Evolutionary conservation across 2,113 vertebrate genomes (phyloP), one percentile per base, ranked within the genome.

Genomic region (Gopherus flavomarginatus): DNA sequence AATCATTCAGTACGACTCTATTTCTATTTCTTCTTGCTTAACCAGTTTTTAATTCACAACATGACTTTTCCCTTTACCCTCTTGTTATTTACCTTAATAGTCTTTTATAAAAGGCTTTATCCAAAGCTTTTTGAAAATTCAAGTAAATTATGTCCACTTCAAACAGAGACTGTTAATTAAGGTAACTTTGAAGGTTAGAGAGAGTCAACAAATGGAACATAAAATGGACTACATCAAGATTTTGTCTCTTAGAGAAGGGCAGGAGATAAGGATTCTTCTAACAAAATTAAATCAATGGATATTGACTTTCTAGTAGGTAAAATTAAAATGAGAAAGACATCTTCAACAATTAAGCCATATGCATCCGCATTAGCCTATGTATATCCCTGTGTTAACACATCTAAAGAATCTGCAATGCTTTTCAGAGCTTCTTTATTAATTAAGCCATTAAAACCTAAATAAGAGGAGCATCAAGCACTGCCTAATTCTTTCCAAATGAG

Each of bases 121-220:
- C 56, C 87, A 85, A 91, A 90, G 44, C 11, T 88, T 88, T 97
- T 72, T 93, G 87, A 95, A 94, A 77, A 78, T 52, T 90, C 72
- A 87, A 86, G 31, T 81, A 75, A 95, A 91, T 91, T 88, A 77
- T n/a, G 38, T 84, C 62, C 42, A 86, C 77, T 96, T 96, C 89
- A 85, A 93, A 96, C 87, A 87, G 59, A 81, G 88, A 69, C 54
- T 90, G 91, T 59, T 91, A 96, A 95, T 95, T 87, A 93, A 92
- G 47, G 31, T 84, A 80, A 21, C 62, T 91, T 84, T 81, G 88
- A 93, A 94, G 87, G 38, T 50, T 22, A 94, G n/a, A 35, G 89
- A 16, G 22, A 90, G 35, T 89, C 86, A 95, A 94, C 14, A 93
- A 95, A 81, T 24, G 91, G 78, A 96, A 52, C 7, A 16, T 27